A percentile compares a stretch with the other conserved stretches of the same genome.
Conservation (phyloP, 2,888 invertebrate genomes). For the Pecten maximus region DNA sequence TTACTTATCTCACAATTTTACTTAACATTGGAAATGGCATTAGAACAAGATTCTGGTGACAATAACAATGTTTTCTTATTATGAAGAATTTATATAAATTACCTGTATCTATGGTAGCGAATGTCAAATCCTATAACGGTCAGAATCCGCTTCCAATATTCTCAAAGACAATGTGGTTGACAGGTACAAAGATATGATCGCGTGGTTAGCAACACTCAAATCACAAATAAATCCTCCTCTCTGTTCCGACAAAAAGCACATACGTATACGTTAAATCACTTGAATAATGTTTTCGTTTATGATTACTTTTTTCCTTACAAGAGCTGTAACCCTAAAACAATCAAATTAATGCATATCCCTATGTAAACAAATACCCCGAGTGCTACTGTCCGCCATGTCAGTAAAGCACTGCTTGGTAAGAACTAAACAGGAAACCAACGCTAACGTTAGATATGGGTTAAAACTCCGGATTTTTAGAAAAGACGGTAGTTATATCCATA, state of each 20-base stretch:
- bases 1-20: too few relatives aligned
- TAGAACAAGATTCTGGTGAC: background rate
- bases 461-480: background rate
- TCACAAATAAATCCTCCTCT: background rate
- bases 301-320: background rate
- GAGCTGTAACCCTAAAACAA: background rate
- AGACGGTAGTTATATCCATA: background rate
- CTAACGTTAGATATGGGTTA: background rate
- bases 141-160: constrained; percentile 6
- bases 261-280: background rate
- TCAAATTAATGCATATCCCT: background rate
- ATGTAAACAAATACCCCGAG: background rate
- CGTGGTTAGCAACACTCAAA: constrained; percentile 52
- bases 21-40: too few relatives aligned
- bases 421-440: background rate
- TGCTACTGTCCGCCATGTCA: background rate
- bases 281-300: background rate
- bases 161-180: constrained; percentile 42
- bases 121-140: background rate
- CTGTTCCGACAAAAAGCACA: background rate
- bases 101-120: background rate
- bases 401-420: background rate
- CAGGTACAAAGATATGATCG: constrained; percentile 45
- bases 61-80: background rate
- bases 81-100: background rate